Evolutionary conservation across 2,113 vertebrate species (phyloP), one percentile per base, ranked within the genome.

Genomic region (Amia ocellicauda): DNA sequence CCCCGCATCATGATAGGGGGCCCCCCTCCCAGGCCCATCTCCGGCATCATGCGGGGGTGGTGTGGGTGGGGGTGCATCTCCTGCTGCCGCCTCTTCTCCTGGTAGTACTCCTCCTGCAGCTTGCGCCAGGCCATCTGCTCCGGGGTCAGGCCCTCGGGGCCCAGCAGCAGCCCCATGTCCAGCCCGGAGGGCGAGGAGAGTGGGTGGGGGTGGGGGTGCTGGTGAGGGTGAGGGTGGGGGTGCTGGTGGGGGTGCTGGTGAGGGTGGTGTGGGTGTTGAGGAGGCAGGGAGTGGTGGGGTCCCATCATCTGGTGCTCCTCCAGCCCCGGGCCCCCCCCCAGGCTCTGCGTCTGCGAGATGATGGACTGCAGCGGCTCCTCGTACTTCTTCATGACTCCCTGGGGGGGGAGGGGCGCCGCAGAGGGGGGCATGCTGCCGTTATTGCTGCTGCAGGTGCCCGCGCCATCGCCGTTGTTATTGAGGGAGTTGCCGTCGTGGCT

Each of bases 81-180:
- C 68, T 99, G 94, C 31, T 95, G 95, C 22, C 96, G 85, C 20
- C 95, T 85, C 73, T 99, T 99, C 67, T 99, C 97, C 62, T 94
- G 93, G 0, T 98, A 98, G 72, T 96, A 98, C 60, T 99, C 97
- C 31, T 98, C 95, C 83, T 99, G 95, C 68, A 99, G 66, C 82
- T 97, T 98, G 68, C 95, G 90, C 97, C 97, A 99, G 45, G 96
- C 97, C 70, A 94, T 88, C 69, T 99, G 97, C 66, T 98, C 96
- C 0, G 93, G 94, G 0, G 94, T 97, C 69, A 96, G 81, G 68
- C 93, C 94, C 26, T 99, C 94, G 58, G 91, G 91, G 73, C 92
- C 94, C 76, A 95, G 87, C 62, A 96, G 86, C 31, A 87, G 89
- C 10, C 92, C 92, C 89, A 97, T 86, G 80, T 97, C 94, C n/a